Conservation (phyloP, 2,888 invertebrate species). For the Pyrgus malvae region DNA sequence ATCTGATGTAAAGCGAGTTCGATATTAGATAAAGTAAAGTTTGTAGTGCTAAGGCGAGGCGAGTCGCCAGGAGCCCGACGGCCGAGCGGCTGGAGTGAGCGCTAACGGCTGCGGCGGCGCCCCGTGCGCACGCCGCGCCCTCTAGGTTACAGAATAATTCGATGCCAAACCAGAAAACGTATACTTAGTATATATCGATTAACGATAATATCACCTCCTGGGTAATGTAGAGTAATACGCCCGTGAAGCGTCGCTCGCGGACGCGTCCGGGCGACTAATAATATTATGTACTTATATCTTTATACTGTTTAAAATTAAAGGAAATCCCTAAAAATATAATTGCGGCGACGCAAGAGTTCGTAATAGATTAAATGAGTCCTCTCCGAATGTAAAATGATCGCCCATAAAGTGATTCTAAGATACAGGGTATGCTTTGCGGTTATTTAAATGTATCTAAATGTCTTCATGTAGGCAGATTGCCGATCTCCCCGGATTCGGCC, state of each 20-base stretch:
- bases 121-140: too few species aligned
- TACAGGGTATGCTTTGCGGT: constrained; percentile 97
- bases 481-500: constrained; percentile 56
- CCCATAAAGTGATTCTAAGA: constrained; percentile 91
- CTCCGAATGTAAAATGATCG: constrained; percentile 79
- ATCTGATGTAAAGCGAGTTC: constrained; percentile 16
- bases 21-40: constrained; percentile 16
- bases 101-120: constrained; percentile 40
- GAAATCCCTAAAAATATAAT: constrained; percentile 64
- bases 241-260: constrained; percentile 47
- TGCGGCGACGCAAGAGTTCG: constrained; percentile 71
- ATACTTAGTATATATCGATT: constrained; percentile 73
- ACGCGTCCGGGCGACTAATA: constrained; percentile 53
- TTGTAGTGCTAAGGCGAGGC: constrained; percentile 14
- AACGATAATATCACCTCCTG: constrained; percentile 72
- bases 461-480: constrained; percentile 76
- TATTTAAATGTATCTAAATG: constrained; percentile 88
- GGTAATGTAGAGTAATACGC: constrained; percentile 67
- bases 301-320: constrained; percentile 72
- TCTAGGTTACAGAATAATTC: constrained; percentile 69
- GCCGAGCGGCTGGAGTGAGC: constrained; percentile 37
- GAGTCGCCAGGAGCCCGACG: constrained; percentile 9
- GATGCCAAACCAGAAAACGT: constrained; percentile 78
- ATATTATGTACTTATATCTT: constrained; percentile 72
- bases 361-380: constrained; percentile 73